Base-by-base conservation (phyloP, 2,888 invertebrate genomes). In the Polia nebulosa region DNA sequence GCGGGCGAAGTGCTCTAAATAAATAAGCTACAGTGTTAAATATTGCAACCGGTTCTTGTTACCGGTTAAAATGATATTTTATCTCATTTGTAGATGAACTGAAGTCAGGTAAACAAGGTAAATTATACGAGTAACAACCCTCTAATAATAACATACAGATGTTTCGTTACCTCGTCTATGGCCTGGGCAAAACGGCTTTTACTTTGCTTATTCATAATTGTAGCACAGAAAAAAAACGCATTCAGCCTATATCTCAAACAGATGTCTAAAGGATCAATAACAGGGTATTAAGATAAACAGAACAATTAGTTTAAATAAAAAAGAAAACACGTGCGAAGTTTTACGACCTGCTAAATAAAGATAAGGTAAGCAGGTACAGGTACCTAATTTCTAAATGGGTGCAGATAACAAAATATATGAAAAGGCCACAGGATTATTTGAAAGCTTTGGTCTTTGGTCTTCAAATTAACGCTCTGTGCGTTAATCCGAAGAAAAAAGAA, bases 131-230 rank as follows among this genome's bases (percentile, higher is more conserved):
- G n/a, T n/a, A 52, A 27, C 15, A 63, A 15, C 9, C 51, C 9
- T 47, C 27, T 55, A 22, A 8, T 56, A 76, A 72, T 61, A 47
- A 47, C 52, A 47, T 11, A 52, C 80, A 80, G 66, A 78, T 80
- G 73, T 73, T 72, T 60, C 11, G 49, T 32, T 17, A 11, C 5
- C 22, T 61, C 8, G 13, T 69, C 63, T 60, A 47, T 11, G n/a
- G 15, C n/a, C n/a, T 52, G n/a, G n/a, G 44, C 49, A 34, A 32
- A 61, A 55, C 17, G 25, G 5, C 39, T 73, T 60, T 56, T 36
- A 47, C 32, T 52, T 63, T 56, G 25, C 56, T 49, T 45, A 63
- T 51, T 63, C 22, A 11, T 41, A 59, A 58, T 55, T 47, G 47
- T 57, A 52, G 67, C 65, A 68, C 44, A 73, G 32, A 41, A 64